phyloP scores from a whole-genome alignment of 2,797 vertebrate genomes.

The Okamejei kenojei region DNA sequence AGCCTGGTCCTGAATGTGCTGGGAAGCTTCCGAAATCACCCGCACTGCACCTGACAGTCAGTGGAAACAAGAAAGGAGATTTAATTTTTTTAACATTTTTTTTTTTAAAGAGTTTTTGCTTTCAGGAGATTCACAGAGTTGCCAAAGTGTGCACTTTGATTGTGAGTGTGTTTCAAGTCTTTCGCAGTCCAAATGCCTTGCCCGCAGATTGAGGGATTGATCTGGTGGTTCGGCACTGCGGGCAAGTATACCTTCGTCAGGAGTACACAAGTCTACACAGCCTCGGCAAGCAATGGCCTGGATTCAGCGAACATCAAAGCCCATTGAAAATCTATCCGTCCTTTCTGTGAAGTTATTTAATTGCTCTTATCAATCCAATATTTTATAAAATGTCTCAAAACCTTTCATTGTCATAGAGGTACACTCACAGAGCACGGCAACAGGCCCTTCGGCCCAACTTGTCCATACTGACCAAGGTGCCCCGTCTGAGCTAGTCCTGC shows the following conservation, averaged over 20 bases:
- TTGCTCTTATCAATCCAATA: background rate
- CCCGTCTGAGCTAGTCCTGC: no score
- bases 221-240: background rate
- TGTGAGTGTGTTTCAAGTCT: background rate
- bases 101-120: background rate
- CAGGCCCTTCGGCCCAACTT: no score
- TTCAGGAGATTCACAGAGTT: background rate
- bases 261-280: background rate
- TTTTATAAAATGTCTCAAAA: background rate
- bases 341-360: background rate
- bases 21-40: constrained; percentile 54
- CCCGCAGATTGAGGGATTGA: background rate
- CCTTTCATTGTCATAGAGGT: no score
- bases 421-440: no score
- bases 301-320: background rate
- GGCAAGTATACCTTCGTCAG: background rate
- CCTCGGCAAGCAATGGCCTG: no score
- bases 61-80: background rate
- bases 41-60: constrained; percentile 46
- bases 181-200: background rate
- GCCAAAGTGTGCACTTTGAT: background rate
- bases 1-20: constrained; percentile 61
- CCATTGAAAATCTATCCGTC: background rate
- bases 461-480: no score
- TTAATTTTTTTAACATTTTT: no score